Evolutionary conservation across 1,140 invertebrate genomes (phyloP), one percentile per base, ranked within the genome.

Genomic region (Drosophila elegans): DNA sequence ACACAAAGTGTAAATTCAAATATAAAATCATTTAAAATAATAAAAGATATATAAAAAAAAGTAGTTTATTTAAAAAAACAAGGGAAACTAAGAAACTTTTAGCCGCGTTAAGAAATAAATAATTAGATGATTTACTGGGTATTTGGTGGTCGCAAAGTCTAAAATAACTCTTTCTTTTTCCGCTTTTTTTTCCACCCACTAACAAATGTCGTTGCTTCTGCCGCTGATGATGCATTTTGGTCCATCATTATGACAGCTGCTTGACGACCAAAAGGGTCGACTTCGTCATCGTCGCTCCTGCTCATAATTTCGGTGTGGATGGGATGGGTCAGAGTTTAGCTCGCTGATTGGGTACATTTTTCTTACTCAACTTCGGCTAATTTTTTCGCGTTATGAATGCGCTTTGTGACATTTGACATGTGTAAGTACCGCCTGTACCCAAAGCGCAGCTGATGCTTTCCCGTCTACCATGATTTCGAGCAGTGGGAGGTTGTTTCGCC

Each of bases 201-300:
- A 16, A 7, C 38, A 36, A 41, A 42, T 48, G 45, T 29, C 38
- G 42, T 42, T 55, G 78, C 57, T 13, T 32, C 53, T 53, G 41
- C 42, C 62, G 71, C 55, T 74, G 64, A 74, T 85, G 68, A 53
- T 85, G 82, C 82, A 86, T 79, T 86, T 88, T 86, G 82, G 82
- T 88, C 79, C 82, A 79, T 88, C 83, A 86, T 86, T 88, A 88
- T 86, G 82, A 86, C 82, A 86, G 82, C 83, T 86, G 82, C 82
- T 86, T 86, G 79, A 86, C 82, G 83, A 86, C 82, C 75, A 78
- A 83, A 85, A 66, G 71, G 69, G 64, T 68, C 46, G 64, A 64
- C 46, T 66, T 66, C 16, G 64, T 53, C 60, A 44, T 32, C 46
- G 34, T 53, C 64, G 60, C 44, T 64, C 55, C 56, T 39, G 21